phyloP scores from a whole-genome alignment of 37 sponge, comb jelly and placozoan genomes.

The Oopsacas minuta region DNA sequence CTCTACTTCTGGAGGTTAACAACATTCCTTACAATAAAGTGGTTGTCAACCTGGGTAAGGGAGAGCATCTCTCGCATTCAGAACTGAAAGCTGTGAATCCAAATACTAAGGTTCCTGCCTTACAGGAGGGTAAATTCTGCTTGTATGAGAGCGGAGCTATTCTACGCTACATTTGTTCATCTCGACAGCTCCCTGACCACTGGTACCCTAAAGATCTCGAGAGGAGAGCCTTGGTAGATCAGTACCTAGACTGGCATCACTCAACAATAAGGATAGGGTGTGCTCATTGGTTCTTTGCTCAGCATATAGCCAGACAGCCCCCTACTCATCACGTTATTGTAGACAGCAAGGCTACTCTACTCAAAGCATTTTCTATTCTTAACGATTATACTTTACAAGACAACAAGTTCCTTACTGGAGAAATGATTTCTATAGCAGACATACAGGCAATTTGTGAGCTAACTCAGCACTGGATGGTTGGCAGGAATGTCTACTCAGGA shows the following conservation, averaged over 20 bases:
- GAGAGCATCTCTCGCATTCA: background rate
- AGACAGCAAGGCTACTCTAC: background rate
- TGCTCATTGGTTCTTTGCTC: background rate
- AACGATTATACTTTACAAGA: constrained; percentile 44
- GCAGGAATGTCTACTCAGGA: constrained; percentile 19
- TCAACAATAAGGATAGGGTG: background rate
- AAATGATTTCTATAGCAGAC: constrained; percentile 62
- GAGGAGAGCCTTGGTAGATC: constrained; percentile 25
- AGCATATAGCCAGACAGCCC: background rate
- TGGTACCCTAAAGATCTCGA: constrained; percentile 26
- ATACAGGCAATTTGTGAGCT: constrained; percentile 61
- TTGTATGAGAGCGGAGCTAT: constrained; percentile 28
- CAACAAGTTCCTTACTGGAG: constrained; percentile 45
- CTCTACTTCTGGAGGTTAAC: constrained; percentile 20
- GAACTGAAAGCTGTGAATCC: background rate
- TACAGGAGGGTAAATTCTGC: constrained; percentile 23
- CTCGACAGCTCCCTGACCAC: constrained; percentile 20
- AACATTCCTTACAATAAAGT: background rate
- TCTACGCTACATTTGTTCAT: background rate
- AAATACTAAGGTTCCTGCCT: constrained; percentile 1
- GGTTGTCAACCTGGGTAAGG: constrained; percentile 3
- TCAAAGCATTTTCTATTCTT: constrained; percentile 26
- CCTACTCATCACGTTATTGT: background rate
- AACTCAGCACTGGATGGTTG: constrained; percentile 45
- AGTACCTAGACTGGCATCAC: constrained; percentile 28